Percentiles rank a stretch among this genome's conserved stretches.
Conservation (phyloP, 2,797 vertebrate genomes). For the Anguilla megastoma region DNA sequence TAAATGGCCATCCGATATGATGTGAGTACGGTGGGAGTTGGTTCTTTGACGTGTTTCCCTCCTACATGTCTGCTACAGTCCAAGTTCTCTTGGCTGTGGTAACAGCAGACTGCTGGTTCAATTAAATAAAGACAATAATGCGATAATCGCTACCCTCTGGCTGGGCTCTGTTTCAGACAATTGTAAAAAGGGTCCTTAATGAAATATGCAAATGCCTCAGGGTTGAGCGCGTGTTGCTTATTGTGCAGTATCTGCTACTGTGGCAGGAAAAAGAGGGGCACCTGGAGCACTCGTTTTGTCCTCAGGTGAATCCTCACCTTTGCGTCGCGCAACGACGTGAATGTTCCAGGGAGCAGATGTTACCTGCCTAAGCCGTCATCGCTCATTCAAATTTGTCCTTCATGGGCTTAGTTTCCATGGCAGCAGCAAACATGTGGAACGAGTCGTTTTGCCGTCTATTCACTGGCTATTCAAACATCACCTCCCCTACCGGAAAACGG, state of each 20-base stretch:
- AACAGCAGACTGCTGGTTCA: conserved; percentile 55
- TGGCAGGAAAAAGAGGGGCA: neutral
- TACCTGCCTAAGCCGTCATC: conserved; percentile 53
- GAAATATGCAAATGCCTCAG: conserved; percentile 54
- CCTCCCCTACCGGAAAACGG: conserved; percentile 50
- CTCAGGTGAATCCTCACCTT: conserved; percentile 33
- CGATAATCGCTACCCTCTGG: conserved; percentile 54
- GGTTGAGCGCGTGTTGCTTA: conserved; percentile 38
- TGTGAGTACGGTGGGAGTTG: neutral
- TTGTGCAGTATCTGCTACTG: conserved; percentile 35
- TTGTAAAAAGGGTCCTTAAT: conserved; percentile 54
- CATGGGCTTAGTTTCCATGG: conserved; percentile 77
- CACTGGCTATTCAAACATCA: conserved; percentile 66
- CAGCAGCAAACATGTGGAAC: conserved; percentile 50
- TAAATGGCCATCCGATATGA: conserved; percentile 20
- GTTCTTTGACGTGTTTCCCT: conserved; percentile 2
- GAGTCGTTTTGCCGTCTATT: conserved; percentile 39
- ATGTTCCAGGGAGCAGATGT: conserved; percentile 68
- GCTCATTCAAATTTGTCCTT: conserved; percentile 65
- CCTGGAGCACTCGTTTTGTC: conserved; percentile 23
- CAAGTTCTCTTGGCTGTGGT: conserved; percentile 42
- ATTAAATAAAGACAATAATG: conserved; percentile 25
- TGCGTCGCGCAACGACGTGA: conserved; percentile 33
- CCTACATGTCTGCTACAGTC: neutral
- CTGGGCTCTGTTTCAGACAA: conserved; percentile 55